A percentile compares a stretch with the other conserved stretches of the same genome.
These are phyloP conservation scores for Alligator mississippiensis DNA, from an alignment of 2,113 vertebrate genomes.

Conservation along the genomic window DNA sequence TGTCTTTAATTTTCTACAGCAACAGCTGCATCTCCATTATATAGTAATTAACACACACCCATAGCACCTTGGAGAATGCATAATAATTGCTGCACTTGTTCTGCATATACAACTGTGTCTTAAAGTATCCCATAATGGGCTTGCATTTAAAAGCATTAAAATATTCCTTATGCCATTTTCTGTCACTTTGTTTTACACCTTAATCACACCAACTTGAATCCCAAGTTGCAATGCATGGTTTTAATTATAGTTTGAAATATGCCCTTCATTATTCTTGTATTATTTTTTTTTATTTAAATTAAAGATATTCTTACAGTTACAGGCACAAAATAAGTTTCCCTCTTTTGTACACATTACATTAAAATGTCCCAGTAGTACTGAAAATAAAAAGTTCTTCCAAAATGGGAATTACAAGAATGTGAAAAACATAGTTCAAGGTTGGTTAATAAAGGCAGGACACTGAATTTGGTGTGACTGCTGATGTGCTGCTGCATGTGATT, in stretches of 20 bases:
- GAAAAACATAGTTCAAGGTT: neutral
- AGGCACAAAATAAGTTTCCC: neutral
- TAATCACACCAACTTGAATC: slow-evolving; percentile 19
- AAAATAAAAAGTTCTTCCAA: neutral
- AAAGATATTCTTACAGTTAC: neutral
- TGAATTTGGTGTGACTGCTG: neutral
- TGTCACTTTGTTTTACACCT: neutral
- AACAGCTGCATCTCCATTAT: slow-evolving; percentile 21
- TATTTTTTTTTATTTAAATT: neutral
- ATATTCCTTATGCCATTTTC: neutral
- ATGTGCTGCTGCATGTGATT: neutral
- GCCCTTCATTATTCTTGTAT: neutral
- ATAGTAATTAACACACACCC: slow-evolving; percentile 43
- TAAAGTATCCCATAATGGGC: neutral
- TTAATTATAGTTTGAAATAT: slow-evolving; percentile 31
- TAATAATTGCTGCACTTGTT: neutral
- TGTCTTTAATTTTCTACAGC: slow-evolving; percentile 16
- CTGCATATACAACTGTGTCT: neutral
- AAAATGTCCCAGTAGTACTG: neutral
- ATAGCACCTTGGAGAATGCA: neutral
- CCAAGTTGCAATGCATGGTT: neutral
- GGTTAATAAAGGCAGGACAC: neutral
- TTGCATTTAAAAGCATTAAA: neutral
- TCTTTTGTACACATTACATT: neutral
- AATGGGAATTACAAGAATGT: neutral